These are phyloP conservation scores for Phataginus tricuspis DNA, from an alignment of 2,797 vertebrate genomes.

Conservation along the genomic window DNA sequence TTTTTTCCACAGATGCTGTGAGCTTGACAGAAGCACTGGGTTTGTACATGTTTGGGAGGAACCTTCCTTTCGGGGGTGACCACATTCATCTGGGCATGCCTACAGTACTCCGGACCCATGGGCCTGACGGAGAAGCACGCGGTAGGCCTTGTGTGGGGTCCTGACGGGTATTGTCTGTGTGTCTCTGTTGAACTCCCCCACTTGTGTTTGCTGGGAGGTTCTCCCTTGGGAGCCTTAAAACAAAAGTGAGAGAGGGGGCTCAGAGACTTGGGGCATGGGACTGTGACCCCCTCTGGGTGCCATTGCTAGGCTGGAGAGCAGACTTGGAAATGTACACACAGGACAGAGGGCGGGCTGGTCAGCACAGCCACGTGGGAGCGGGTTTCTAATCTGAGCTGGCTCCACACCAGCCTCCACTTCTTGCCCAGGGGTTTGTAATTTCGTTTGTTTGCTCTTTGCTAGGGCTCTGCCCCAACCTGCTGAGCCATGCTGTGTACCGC, in stretches of 20 bases:
- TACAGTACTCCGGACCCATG: slow-evolving; percentile 88
- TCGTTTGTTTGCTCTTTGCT: slow-evolving; percentile 45
- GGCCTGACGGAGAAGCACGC: slow-evolving; percentile 94
- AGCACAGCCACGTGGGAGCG: background rate
- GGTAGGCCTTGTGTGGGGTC: slow-evolving; percentile 84
- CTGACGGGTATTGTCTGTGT: background rate
- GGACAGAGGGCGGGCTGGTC: background rate
- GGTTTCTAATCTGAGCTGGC: slow-evolving; percentile 25
- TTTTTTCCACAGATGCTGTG: slow-evolving; percentile 81
- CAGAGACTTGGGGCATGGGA: background rate
- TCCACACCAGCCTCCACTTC: background rate
- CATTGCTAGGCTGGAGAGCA: background rate
- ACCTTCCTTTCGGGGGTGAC: slow-evolving; percentile 75
- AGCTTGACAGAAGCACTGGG: slow-evolving; percentile 58
- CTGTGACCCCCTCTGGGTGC: background rate
- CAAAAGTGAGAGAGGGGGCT: background rate
- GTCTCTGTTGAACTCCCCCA: background rate
- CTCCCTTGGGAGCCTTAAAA: background rate
- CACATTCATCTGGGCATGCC: slow-evolving; percentile 90
- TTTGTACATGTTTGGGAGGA: slow-evolving; percentile 78
- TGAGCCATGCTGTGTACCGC: background rate
- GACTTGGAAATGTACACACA: background rate
- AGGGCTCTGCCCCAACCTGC: slow-evolving; percentile 61
- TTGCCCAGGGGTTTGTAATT: slow-evolving; percentile 66
- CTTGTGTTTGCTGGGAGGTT: background rate